Conservation (phyloP, 1,140 invertebrate genomes). For the Diabrotica undecimpunctata region DNA sequence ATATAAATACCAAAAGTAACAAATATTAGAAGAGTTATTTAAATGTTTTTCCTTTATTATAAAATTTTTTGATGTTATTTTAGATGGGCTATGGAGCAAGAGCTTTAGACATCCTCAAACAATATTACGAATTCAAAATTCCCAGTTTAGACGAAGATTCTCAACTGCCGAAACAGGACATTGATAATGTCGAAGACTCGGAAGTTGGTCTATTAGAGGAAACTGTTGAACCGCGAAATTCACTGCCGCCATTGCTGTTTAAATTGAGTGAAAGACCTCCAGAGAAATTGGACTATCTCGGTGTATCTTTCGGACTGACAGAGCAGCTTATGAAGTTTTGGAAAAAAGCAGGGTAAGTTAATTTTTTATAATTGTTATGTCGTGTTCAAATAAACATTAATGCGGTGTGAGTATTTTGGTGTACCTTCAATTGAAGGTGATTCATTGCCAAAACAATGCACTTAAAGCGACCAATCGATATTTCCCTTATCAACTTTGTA, state of each 20-base stretch:
- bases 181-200: conserved; percentile 54
- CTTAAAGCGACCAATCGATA: too few species aligned
- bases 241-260: conserved; percentile 68
- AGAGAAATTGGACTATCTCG: conserved; percentile 89
- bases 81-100: conserved; percentile 93
- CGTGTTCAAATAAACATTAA: neutral
- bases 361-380: neutral
- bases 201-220: conserved; percentile 61
- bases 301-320: conserved; percentile 91
- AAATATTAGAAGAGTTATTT: too few species aligned
- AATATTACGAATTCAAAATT: conserved; percentile 88
- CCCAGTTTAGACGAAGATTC: conserved; percentile 62
- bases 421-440: too few species aligned
- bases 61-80: neutral
- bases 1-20: too few species aligned
- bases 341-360: conserved; percentile 50
- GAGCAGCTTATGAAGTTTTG: conserved; percentile 87
- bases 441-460: too few species aligned
- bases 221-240: conserved; percentile 59
- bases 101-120: conserved; percentile 76
- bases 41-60: too few species aligned
- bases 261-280: conserved; percentile 79
- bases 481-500: too few species aligned
- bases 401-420: too few species aligned
- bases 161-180: conserved; percentile 49